A percentile compares a stretch with the other conserved stretches of the same genome.
Evolutionary conservation across 2,797 vertebrate species (phyloP).

Genomic region (Enteromius unitaeniatus): DNA sequence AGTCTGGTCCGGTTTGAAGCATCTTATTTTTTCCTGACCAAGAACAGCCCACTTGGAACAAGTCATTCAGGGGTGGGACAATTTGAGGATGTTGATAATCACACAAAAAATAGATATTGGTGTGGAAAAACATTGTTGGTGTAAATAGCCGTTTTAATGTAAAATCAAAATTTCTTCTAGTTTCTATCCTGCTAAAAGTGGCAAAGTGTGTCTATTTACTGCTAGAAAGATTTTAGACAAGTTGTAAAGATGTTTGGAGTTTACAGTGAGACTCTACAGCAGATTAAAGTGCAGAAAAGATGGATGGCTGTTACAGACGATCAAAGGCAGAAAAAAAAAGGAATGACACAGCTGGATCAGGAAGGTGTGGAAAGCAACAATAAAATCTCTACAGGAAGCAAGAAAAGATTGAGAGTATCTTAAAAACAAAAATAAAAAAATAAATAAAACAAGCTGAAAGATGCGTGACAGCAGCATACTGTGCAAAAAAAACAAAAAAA

Average conservation of each 20-base stretch:
- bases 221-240: slow-evolving; percentile 70
- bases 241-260: slow-evolving; percentile 67
- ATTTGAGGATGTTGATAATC: neutral
- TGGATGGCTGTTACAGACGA: slow-evolving; percentile 76
- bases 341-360: slow-evolving; percentile 71
- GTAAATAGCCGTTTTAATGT: neutral
- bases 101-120: neutral
- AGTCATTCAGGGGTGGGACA: neutral
- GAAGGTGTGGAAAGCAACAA: slow-evolving; percentile 63
- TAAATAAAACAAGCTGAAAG: slow-evolving; percentile 69
- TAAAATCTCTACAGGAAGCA: slow-evolving; percentile 67
- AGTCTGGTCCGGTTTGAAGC: neutral
- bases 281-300: slow-evolving; percentile 72
- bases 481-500: slow-evolving; percentile 44
- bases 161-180: neutral
- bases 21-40: neutral
- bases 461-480: slow-evolving; percentile 69
- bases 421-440: slow-evolving; percentile 28
- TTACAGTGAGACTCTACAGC: slow-evolving; percentile 73
- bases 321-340: slow-evolving; percentile 74
- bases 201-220: slow-evolving; percentile 51
- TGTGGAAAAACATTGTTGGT: too few relatives aligned
- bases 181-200: neutral
- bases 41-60: neutral
- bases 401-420: slow-evolving; percentile 60